These are phyloP conservation scores for Pan paniscus DNA, from an alignment of 2,113 vertebrate species.

Conservation along the genomic window DNA sequence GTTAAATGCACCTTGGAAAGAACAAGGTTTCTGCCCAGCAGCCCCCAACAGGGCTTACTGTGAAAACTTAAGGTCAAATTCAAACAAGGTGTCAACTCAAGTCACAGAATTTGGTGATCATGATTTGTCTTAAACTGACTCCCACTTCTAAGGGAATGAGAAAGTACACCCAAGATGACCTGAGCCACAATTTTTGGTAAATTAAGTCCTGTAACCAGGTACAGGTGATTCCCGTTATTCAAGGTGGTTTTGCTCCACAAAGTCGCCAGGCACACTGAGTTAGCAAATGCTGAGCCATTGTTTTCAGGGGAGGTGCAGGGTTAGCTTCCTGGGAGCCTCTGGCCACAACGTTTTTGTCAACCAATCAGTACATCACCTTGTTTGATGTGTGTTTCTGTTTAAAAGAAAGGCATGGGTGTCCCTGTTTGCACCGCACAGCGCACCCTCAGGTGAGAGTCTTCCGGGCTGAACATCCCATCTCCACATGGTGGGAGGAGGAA, in stretches of 20 bases:
- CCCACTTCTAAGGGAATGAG: not conserved
- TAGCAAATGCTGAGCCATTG: rapidly evolving
- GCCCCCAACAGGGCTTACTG: not conserved
- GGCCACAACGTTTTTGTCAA: not conserved
- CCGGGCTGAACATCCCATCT: not conserved
- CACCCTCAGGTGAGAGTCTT: too few relatives aligned
- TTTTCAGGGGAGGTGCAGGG: too few relatives aligned
- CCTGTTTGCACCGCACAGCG: not conserved
- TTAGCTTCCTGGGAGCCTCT: not conserved
- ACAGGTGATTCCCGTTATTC: not conserved
- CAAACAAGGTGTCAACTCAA: not conserved
- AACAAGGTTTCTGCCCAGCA: too few relatives aligned
- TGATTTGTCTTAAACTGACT: not conserved
- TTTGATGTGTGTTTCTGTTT: not conserved
- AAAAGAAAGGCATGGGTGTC: not conserved
- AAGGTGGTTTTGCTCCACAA: not conserved
- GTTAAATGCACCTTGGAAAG: not conserved
- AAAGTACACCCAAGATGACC: not conserved
- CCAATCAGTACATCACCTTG: not conserved
- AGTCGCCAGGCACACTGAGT: too few relatives aligned
- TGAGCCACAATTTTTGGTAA: not conserved
- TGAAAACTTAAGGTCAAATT: not conserved
- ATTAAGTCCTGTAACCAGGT: not conserved
- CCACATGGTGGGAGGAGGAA: not conserved
- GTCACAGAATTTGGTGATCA: not conserved